Conservation (phyloP, 2,888 invertebrate species). For the Oligia latruncula region DNA sequence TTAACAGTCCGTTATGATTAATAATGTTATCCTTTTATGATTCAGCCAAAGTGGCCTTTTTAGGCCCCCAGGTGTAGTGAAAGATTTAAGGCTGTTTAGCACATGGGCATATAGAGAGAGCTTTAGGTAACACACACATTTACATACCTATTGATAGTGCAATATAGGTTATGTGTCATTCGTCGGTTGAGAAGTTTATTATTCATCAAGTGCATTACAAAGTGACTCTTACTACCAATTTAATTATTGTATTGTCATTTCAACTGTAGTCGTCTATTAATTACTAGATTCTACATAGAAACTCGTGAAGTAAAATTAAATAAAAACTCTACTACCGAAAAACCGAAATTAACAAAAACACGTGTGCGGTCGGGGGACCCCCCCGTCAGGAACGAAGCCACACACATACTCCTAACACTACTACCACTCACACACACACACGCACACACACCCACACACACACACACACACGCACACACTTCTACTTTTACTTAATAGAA, state of each 20-base stretch:
- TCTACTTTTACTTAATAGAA: no score
- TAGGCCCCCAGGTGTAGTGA: no score
- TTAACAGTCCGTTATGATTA: no score
- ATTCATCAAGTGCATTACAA: not conserved
- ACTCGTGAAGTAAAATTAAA: not conserved
- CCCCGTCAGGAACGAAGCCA: no score
- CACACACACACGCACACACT: no score
- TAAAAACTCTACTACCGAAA: not conserved
- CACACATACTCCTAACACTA: no score
- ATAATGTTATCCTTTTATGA: no score
- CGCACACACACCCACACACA: no score
- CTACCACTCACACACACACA: no score
- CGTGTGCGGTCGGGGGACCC: no score
- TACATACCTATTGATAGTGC: not conserved
- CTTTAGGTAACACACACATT: not conserved
- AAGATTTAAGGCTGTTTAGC: not conserved
- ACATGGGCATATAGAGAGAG: not conserved
- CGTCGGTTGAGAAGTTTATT: not conserved
- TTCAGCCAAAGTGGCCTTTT: no score
- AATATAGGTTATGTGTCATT: not conserved
- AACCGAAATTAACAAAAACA: not conserved
- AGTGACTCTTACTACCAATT: not conserved
- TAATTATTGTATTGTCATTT: not conserved
- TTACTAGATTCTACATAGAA: not conserved
- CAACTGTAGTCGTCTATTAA: not conserved